phyloP scores from a whole-genome alignment of 2,113 vertebrate genomes.

The Tetrao urogallus region DNA sequence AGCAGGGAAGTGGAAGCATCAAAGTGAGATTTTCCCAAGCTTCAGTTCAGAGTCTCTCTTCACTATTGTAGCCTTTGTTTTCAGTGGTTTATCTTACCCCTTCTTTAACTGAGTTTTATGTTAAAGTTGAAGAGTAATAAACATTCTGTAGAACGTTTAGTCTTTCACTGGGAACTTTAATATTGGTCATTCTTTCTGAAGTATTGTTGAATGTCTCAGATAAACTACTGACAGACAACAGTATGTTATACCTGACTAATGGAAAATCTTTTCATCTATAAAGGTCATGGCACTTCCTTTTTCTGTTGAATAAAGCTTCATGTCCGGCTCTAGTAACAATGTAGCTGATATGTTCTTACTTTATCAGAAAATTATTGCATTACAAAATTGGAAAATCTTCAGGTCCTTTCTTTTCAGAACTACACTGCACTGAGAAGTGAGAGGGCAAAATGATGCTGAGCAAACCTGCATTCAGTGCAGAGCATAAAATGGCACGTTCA shows the following conservation, averaged over 20 bases:
- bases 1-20: background rate
- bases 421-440: background rate
- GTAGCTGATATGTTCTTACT: background rate
- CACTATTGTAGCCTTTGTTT: background rate
- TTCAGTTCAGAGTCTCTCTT: background rate
- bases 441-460: background rate
- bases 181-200: background rate
- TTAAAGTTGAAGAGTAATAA: background rate
- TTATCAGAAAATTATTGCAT: background rate
- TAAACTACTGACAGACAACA: background rate
- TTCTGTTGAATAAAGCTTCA: background rate
- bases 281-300: background rate
- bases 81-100: background rate
- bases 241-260: background rate
- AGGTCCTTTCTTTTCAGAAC: background rate
- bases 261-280: background rate
- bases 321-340: background rate
- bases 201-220: background rate
- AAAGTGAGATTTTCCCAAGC: background rate
- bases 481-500: background rate
- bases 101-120: background rate
- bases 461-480: fast-evolving
- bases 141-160: background rate
- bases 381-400: background rate
- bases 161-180: background rate